Base-by-base conservation (phyloP, 92 coral and sea anemone genomes). In the Anthopleura xanthogrammica region DNA sequence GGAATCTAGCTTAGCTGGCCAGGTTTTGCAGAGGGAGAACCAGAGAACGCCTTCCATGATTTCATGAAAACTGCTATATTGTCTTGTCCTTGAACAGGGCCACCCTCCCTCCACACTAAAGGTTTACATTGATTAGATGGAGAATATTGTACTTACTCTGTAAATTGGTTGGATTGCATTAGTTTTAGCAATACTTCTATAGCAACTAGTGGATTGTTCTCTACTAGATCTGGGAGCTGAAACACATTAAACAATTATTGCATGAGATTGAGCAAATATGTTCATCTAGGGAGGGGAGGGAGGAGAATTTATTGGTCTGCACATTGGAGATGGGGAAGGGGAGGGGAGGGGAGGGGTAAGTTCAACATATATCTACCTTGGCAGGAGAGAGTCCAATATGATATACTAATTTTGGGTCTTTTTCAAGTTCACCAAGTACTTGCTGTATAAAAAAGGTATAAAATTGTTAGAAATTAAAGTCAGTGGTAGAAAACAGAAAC, bases 161-260 rank as follows among this genome's bases (percentile, higher is more conserved):
- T 96, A 77, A 96, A 92, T 88, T 96, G 99, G 83, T 94, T 96
- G 24, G 99, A 96, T 81, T 94, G 99, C 99, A 94, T 92, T 52
- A 96, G 94, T 83, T 96, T 96, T 10, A 96, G 88, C 77, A 96
- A 81, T 39, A 96, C 97, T 79, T 96, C 99, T 41, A 96, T 96
- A 57, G 99, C 99, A 60, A 96, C 94, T 66, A 96, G 41, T 12
- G 99, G 99, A 86, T 96, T 96, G 58, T 93, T 96, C 88, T 96
- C 99, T 64, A 96, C 99, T 83, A 96, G 88, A 81, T 96, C 99
- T 39, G 99, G 99, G 23, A 96, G 90, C 99, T 96, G 71, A 20
- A 62, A 62, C 23, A 62, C 24, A 62, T 4, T 5, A 20, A 22
- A 5, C 9, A 62, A 7, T 5, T 0, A 62, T 14, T 20, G 24